phyloP scores from a whole-genome alignment of 1,140 invertebrate genomes.

The Drosophila arizonae region DNA sequence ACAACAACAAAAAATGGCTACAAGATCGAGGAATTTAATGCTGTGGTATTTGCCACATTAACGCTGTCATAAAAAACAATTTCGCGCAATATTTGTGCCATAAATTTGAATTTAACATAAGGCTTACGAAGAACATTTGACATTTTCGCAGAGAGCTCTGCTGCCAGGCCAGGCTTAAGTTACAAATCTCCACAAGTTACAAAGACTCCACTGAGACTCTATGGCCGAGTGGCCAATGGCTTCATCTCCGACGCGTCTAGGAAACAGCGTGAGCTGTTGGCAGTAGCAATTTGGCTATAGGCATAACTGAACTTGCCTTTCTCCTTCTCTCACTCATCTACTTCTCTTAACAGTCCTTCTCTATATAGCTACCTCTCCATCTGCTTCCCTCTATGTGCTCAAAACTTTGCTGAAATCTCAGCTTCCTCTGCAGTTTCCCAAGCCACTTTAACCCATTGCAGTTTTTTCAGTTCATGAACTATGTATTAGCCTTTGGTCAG shows the following conservation, averaged over 20 bases:
- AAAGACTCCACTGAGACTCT: slow-evolving; percentile 4
- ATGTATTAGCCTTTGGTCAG: slow-evolving; percentile 15
- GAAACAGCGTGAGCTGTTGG: neutral
- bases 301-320: neutral
- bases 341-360: too few relatives aligned
- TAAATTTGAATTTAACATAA: slow-evolving; percentile 58
- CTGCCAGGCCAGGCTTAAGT: slow-evolving; percentile 25
- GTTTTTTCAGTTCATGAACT: neutral
- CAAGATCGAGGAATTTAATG: slow-evolving; percentile 51
- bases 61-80: slow-evolving; percentile 64
- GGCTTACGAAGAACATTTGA: slow-evolving; percentile 44
- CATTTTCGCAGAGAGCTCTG: slow-evolving; percentile 33
- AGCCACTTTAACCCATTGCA: slow-evolving; percentile 1
- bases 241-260: neutral
- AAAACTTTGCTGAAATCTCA: neutral
- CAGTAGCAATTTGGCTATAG: neutral
- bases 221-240: neutral
- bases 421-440: neutral
- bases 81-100: slow-evolving; percentile 60
- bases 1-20: slow-evolving; percentile 9
- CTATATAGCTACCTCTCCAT: too few relatives aligned
- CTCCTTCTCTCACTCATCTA: too few relatives aligned
- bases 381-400: too few relatives aligned
- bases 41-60: slow-evolving; percentile 58
- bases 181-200: slow-evolving; percentile 27